Evolutionary conservation across 2,113 vertebrate species (phyloP), one percentile per base, ranked within the genome.

Genomic region (Scatophagus argus): DNA sequence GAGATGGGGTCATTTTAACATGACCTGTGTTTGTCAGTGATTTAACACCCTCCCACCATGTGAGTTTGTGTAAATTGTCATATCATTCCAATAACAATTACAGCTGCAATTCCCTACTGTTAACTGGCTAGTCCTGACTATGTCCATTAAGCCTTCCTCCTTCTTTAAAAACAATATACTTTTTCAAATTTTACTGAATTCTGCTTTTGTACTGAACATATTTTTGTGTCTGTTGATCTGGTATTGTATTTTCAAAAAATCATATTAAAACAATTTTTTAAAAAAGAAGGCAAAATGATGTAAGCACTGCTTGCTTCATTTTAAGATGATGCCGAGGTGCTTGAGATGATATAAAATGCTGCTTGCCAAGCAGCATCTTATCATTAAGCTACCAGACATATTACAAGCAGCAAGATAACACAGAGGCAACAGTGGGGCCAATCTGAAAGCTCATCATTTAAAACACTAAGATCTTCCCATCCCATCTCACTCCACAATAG

Each of bases 401-500:
- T 31, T 12, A 43, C 23, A 47, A 41, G 38, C 7, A 46, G 32
- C 43, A 27, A n/a, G 11, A 62, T 8, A 60, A 60, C 25, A n/a
- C 14, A 32, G 21, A 52, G 23, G 43, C 19, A 55, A 39, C 61
- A 36, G 36, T 36, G 52, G 34, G n/a, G 63, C 21, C 34, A 25
- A 17, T 62, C 46, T 32, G 38, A 74, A 68, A 60, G 23, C 27
- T 52, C 29, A 75, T 75, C 56, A 68, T 12, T 71, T 56, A 36
- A 29, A 56, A 44, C 27, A 19, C 13, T 39, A 23, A 54, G 27
- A 66, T 66, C 52, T 44, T 64, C 32, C 63, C 58, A 74, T 64
- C 32, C 63, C 58, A 74, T 74, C 46, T 73, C 68, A 77, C 77
- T 81, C 54, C 65, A 60, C 58, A 34, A 74, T 56, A 69, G 31